phyloP scores from a whole-genome alignment of 1,140 invertebrate genomes.

The Halesus radiatus region DNA sequence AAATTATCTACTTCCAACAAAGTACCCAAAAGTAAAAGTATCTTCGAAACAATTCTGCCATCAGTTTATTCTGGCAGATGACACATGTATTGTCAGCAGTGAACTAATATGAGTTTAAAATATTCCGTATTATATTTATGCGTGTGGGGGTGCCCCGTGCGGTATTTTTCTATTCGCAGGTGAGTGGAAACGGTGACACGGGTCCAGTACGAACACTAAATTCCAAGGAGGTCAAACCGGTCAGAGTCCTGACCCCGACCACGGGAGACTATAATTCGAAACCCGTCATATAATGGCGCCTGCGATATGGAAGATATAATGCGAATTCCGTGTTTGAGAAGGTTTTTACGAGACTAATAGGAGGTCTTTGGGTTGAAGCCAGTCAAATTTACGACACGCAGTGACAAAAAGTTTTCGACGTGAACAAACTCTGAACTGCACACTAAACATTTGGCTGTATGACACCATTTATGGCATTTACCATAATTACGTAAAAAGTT shows the following conservation, averaged over 20 bases:
- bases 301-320: conserved; percentile 16
- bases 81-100: not conserved
- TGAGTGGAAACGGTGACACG: conserved; percentile 15
- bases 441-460: not conserved
- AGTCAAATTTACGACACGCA: conserved; percentile 6
- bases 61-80: not conserved
- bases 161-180: not conserved
- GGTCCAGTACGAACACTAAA: conserved; percentile 15
- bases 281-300: conserved; percentile 5
- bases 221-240: conserved; percentile 29
- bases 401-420: not conserved
- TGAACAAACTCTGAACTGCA: not conserved
- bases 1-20: no score
- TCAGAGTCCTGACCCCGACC: conserved; percentile 29
- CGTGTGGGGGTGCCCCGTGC: not conserved
- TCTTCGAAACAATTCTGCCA: not conserved
- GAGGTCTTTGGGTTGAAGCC: conserved; percentile 7
- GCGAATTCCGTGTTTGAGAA: conserved; percentile 21
- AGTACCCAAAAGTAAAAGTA: no score
- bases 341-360: conserved; percentile 15
- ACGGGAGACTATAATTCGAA: not conserved
- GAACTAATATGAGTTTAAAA: no score
- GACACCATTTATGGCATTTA: conserved; percentile 6
- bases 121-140: no score
- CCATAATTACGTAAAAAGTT: not conserved